These are phyloP conservation scores for Leucoma salicis DNA, from an alignment of 2,888 invertebrate genomes.

Conservation along the genomic window DNA sequence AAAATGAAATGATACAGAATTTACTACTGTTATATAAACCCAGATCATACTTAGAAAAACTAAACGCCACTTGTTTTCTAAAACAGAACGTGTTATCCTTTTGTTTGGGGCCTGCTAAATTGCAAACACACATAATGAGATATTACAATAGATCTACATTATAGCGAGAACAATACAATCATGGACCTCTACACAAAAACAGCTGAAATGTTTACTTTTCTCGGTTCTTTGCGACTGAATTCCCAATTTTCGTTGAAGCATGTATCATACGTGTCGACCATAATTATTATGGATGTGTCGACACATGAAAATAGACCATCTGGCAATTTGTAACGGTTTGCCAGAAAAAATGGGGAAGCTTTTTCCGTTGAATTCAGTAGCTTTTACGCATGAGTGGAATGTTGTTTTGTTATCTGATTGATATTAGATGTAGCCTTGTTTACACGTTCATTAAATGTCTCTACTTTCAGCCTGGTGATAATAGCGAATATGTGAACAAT, in stretches of 20 bases:
- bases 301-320: slow-evolving; percentile 72
- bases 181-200: slow-evolving; percentile 18
- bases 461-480: neutral
- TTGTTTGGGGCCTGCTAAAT: slow-evolving; percentile 19
- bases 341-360: slow-evolving; percentile 59
- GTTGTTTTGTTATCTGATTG: slow-evolving; percentile 41
- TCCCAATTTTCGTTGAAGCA: slow-evolving; percentile 53
- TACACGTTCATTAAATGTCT: slow-evolving; percentile 18
- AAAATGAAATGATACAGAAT: too few relatives aligned
- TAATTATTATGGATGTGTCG: slow-evolving; percentile 60
- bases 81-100: slow-evolving; percentile 2
- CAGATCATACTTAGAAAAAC: neutral
- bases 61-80: slow-evolving; percentile 1
- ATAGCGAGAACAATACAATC: slow-evolving; percentile 17
- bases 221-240: slow-evolving; percentile 40
- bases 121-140: slow-evolving; percentile 25
- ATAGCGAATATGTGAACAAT: neutral
- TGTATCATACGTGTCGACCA: slow-evolving; percentile 62
- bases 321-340: slow-evolving; percentile 72
- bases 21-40: too few relatives aligned
- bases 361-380: slow-evolving; percentile 74
- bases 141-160: slow-evolving; percentile 16
- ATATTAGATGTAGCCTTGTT: slow-evolving; percentile 39
- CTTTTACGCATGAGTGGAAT: slow-evolving; percentile 59
- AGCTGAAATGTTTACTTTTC: slow-evolving; percentile 31